Evolutionary conservation across 2,113 vertebrate species (phyloP).

Genomic region (Cochlearius cochlearius): DNA sequence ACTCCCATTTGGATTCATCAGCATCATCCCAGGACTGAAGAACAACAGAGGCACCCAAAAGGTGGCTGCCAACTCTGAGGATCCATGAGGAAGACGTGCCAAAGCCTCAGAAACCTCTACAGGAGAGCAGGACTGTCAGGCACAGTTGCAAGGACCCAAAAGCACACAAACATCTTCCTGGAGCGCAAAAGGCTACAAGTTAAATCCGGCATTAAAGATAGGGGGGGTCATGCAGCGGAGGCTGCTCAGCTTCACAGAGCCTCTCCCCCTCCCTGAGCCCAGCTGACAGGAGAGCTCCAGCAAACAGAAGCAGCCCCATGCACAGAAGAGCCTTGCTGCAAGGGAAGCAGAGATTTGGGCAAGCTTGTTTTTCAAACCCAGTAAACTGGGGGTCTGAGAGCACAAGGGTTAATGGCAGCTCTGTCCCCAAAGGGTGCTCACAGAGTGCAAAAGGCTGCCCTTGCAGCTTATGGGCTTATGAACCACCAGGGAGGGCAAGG

Average conservation of each 20-base stretch:
- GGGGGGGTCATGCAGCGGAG: rapidly evolving
- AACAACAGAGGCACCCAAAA: background rate
- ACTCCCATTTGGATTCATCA: background rate
- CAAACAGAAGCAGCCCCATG: background rate
- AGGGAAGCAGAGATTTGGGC: background rate
- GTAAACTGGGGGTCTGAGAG: background rate
- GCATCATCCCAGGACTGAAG: background rate
- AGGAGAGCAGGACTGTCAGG: background rate
- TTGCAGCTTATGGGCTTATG: background rate
- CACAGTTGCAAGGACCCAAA: background rate
- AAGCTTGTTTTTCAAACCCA: background rate
- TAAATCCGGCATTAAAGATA: background rate
- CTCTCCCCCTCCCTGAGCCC: background rate
- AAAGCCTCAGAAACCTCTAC: background rate
- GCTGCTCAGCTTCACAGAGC: background rate
- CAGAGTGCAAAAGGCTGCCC: background rate
- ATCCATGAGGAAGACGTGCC: background rate
- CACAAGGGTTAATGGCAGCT: background rate
- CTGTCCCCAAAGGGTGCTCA: background rate
- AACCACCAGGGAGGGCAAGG: background rate
- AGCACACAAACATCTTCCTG: background rate
- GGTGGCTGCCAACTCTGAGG: background rate
- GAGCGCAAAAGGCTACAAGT: background rate
- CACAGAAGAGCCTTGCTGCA: background rate
- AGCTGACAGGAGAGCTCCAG: background rate